Percentiles rank a stretch among this genome's conserved stretches.
Evolutionary conservation across 2,797 vertebrate genomes (phyloP).

Genomic region (Crenuchus spilurus): DNA sequence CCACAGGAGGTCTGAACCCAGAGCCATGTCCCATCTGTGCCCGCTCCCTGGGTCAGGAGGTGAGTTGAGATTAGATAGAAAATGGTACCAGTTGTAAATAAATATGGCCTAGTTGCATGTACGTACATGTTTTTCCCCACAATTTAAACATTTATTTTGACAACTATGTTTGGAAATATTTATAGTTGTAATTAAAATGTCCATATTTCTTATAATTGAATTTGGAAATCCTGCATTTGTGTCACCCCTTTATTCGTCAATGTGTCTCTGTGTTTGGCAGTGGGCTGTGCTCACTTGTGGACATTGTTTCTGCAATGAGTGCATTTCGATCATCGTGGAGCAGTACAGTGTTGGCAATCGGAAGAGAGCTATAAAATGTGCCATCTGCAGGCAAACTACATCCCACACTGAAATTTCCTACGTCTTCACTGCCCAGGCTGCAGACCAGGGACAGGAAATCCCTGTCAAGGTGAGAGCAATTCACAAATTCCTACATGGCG

Average conservation of each 20-base stretch:
- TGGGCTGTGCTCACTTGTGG: slow-evolving; percentile 98
- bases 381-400: slow-evolving; percentile 95
- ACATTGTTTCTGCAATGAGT: slow-evolving; percentile 98
- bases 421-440: slow-evolving; percentile 90
- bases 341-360: slow-evolving; percentile 94
- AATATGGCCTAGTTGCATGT: too few relatives aligned
- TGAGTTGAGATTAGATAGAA: slow-evolving; percentile 62
- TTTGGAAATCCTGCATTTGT: slow-evolving; percentile 7
- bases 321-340: slow-evolving; percentile 93
- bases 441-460: slow-evolving; percentile 88
- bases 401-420: slow-evolving; percentile 96
- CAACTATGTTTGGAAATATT: too few relatives aligned
- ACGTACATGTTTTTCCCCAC: too few relatives aligned
- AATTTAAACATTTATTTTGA: too few relatives aligned
- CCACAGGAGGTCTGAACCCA: slow-evolving; percentile 91
- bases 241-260: too few relatives aligned
- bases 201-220: too few relatives aligned
- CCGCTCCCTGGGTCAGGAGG: slow-evolving; percentile 91
- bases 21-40: slow-evolving; percentile 98
- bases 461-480: slow-evolving; percentile 86
- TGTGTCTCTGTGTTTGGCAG: slow-evolving; percentile 66
- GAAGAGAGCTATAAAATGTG: slow-evolving; percentile 91
- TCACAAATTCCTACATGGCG: too few relatives aligned
- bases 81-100: too few relatives aligned
- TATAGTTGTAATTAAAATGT: too few relatives aligned